phyloP scores from a whole-genome alignment of 2,888 invertebrate species.

The Philonicus albiceps region DNA sequence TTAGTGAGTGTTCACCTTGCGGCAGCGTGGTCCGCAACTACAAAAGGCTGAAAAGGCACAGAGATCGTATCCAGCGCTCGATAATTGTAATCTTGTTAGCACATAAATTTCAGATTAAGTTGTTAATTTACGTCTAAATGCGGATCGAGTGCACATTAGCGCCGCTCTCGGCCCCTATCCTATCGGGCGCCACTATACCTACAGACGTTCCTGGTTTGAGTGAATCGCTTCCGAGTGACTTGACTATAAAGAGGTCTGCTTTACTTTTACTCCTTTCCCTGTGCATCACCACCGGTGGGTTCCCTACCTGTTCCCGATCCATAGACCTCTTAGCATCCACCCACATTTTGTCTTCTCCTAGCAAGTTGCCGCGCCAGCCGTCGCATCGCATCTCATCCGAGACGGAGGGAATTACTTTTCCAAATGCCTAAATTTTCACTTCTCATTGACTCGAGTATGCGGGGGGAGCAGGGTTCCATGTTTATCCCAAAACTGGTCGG shows the following conservation, averaged over 20 bases:
- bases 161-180: background rate
- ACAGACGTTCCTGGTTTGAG: background rate
- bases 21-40: slow-evolving; percentile 4
- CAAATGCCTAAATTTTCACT: slow-evolving; percentile 41
- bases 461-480: background rate
- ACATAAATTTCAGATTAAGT: slow-evolving; percentile 40
- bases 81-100: slow-evolving; percentile 41
- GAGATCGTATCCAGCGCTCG: background rate
- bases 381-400: background rate
- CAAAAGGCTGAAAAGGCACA: slow-evolving; percentile 12
- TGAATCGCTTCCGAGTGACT: background rate
- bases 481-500: background rate
- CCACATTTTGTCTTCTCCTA: background rate
- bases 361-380: background rate
- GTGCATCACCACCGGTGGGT: background rate
- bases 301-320: background rate
- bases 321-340: slow-evolving; percentile 1
- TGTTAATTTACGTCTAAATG: slow-evolving; percentile 37
- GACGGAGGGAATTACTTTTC: background rate
- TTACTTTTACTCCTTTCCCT: background rate
- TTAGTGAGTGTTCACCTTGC: background rate
- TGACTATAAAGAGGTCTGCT: background rate
- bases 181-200: background rate
- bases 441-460: slow-evolving; percentile 18
- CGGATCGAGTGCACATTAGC: slow-evolving; percentile 11